These are phyloP conservation scores for Miichthys miiuy DNA, from an alignment of 2,797 vertebrate genomes.

Conservation along the genomic window DNA sequence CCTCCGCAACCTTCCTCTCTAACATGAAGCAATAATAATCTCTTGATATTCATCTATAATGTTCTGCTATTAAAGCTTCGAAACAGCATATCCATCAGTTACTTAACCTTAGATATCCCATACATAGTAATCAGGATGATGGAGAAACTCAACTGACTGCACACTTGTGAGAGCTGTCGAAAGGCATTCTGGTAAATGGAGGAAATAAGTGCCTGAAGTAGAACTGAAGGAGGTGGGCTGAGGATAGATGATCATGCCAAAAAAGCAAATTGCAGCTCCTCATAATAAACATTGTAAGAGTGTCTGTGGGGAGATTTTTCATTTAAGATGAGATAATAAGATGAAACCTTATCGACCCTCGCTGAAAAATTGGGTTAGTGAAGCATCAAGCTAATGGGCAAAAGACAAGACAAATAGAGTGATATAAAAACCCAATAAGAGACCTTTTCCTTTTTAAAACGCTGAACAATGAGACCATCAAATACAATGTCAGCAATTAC, in stretches of 20 bases:
- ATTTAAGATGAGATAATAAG: slow-evolving; percentile 29
- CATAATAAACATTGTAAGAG: slow-evolving; percentile 4
- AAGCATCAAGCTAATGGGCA: slow-evolving; percentile 1
- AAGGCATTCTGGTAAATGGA: slow-evolving; percentile 14
- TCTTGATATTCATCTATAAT: not conserved
- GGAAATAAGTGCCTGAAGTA: not conserved
- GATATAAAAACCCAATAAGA: slow-evolving; percentile 22
- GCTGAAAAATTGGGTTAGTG: slow-evolving; percentile 2
- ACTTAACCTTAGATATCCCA: not conserved
- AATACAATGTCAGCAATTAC: slow-evolving; percentile 3
- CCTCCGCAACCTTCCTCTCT: too few relatives aligned
- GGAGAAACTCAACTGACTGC: not conserved
- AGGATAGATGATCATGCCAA: not conserved
- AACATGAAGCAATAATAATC: not conserved
- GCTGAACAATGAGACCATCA: not conserved
- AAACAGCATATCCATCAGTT: not conserved
- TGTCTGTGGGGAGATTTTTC: slow-evolving; percentile 16
- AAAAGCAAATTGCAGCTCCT: slow-evolving; percentile 22
- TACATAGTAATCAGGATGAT: not conserved
- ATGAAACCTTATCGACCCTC: slow-evolving; percentile 29
- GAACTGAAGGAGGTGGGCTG: not conserved
- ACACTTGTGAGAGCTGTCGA: not conserved
- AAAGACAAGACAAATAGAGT: slow-evolving; percentile 18
- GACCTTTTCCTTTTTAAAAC: slow-evolving; percentile 12
- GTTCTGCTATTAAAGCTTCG: not conserved